Percentiles rank a stretch among this genome's conserved stretches.
Evolutionary conservation across 2,797 vertebrate species (phyloP).

Genomic region (Furcifer pardalis): DNA sequence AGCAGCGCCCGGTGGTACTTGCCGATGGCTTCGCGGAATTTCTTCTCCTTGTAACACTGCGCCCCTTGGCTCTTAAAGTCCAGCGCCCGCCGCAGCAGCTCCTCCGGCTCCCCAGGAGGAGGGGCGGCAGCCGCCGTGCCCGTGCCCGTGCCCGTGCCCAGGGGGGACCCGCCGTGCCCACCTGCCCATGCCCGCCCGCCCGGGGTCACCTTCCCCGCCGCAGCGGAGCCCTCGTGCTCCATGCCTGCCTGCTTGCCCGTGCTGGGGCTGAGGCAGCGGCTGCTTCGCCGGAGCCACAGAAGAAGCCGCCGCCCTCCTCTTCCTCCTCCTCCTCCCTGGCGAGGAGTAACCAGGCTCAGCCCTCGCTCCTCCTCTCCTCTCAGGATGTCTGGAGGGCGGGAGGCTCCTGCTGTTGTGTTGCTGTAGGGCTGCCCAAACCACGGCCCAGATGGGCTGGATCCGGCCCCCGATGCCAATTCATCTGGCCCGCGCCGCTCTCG

Average conservation of each 20-base stretch:
- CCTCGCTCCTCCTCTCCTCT: not conserved
- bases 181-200: constrained; percentile 57
- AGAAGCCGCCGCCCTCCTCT: constrained; percentile 46
- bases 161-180: constrained; percentile 48
- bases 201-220: constrained; percentile 56
- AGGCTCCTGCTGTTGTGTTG: constrained; percentile 31
- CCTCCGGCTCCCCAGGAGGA: constrained; percentile 70
- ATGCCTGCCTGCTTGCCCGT: constrained; percentile 69
- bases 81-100: constrained; percentile 88
- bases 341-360: constrained; percentile 22
- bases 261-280: constrained; percentile 38
- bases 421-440: too few relatives aligned
- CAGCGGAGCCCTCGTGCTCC: constrained; percentile 67
- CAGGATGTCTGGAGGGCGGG: not conserved
- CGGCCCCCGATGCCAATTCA: too few relatives aligned
- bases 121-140: constrained; percentile 24
- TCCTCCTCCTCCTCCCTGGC: constrained; percentile 55
- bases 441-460: too few relatives aligned
- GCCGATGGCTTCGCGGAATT: constrained; percentile 98
- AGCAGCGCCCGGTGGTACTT: constrained; percentile 97
- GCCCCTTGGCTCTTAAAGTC: constrained; percentile 96
- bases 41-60: constrained; percentile 99
- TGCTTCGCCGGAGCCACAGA: constrained; percentile 37
- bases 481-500: too few relatives aligned
- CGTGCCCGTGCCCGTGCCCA: constrained; percentile 51